Conservation (phyloP, 2,888 invertebrate species). For the Rugalucina vietnamica region DNA sequence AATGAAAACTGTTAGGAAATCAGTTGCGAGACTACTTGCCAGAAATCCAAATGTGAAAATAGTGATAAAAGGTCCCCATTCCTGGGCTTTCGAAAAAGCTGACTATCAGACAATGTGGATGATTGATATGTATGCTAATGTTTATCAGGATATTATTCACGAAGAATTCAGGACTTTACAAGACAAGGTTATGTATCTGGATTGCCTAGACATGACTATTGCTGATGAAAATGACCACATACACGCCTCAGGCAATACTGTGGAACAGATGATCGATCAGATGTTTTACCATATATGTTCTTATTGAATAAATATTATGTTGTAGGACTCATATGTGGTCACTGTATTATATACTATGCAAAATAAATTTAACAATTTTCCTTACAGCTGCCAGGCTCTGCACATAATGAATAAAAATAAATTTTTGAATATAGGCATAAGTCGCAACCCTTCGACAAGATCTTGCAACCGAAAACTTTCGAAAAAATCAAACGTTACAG, state of each 20-base stretch:
- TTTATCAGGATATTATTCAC: constrained; percentile 42
- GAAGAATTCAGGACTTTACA: constrained; percentile 35
- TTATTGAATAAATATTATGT: too few species aligned
- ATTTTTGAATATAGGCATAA: too few species aligned
- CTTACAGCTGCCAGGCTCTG: too few species aligned
- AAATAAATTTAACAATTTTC: too few species aligned
- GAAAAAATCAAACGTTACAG: too few species aligned
- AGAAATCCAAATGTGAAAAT: constrained; percentile 34
- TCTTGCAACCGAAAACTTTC: too few species aligned
- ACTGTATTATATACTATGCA: too few species aligned
- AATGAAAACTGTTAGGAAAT: constrained; percentile 34
- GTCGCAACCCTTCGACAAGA: too few species aligned
- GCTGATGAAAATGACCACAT: constrained; percentile 50
- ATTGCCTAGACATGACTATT: constrained; percentile 48
- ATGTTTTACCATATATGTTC: constrained; percentile 39
- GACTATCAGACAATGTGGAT: constrained; percentile 51
- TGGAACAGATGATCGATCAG: constrained; percentile 26
- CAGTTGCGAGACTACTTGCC: constrained; percentile 17
- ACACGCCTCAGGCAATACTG: constrained; percentile 36
- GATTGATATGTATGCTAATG: constrained; percentile 50
- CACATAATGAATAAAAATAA: too few species aligned
- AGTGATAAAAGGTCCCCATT: constrained; percentile 56
- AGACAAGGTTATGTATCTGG: constrained; percentile 50
- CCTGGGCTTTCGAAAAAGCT: constrained; percentile 48
- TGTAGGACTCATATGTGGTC: too few species aligned